Conservation (phyloP, 2,113 vertebrate genomes). For the Perognathus longimembris region DNA sequence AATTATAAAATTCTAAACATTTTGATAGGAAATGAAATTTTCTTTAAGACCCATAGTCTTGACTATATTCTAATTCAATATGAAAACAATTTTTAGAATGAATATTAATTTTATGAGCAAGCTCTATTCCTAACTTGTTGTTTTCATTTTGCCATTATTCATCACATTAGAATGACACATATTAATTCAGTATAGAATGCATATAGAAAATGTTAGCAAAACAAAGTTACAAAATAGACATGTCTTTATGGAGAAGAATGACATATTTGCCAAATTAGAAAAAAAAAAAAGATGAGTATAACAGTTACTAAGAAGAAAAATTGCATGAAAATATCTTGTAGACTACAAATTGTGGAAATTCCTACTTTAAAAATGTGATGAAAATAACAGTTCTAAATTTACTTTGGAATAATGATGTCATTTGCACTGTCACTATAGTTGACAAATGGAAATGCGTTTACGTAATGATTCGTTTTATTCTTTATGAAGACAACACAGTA, state of each 20-base stretch:
- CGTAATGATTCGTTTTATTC: slow-evolving; percentile 51
- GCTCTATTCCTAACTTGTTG: not conserved
- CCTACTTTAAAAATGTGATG: slow-evolving; percentile 48
- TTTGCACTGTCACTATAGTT: slow-evolving; percentile 61
- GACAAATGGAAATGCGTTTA: slow-evolving; percentile 61
- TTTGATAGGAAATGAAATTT: not conserved
- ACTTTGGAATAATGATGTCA: slow-evolving; percentile 64
- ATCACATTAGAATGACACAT: not conserved
- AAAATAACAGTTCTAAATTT: slow-evolving; percentile 61
- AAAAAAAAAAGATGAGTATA: slow-evolving; percentile 31
- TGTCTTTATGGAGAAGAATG: slow-evolving; percentile 27
- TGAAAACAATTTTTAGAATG: not conserved
- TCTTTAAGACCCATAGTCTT: not conserved
- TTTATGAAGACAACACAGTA: slow-evolving; percentile 66
- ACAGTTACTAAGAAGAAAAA: not conserved
- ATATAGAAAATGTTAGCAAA: slow-evolving; percentile 3
- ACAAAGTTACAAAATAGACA: not conserved
- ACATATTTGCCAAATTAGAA: not conserved
- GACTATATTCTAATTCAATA: not conserved
- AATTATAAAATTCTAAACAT: not conserved
- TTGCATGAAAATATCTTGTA: not conserved
- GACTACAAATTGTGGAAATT: slow-evolving; percentile 55
- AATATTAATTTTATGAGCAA: not conserved
- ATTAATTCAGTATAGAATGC: not conserved
- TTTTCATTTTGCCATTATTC: not conserved